Percentiles rank a stretch among this genome's conserved stretches.
phyloP scores from a whole-genome alignment of 2,888 invertebrate species.

The Cremastobaeus sp. region DNA sequence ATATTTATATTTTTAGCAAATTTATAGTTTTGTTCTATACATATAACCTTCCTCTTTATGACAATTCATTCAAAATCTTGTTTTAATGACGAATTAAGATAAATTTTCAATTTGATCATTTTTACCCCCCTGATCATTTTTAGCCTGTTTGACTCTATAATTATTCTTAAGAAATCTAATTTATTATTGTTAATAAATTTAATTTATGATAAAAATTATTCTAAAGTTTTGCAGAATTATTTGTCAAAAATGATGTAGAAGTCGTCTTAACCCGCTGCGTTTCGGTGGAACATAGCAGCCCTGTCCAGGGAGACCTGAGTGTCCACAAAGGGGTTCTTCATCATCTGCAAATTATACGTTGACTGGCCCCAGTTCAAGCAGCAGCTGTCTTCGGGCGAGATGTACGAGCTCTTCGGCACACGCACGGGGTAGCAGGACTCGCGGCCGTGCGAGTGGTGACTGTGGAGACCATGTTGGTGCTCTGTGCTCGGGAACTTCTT shows the following conservation, averaged over 20 bases:
- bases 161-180: conserved; percentile 2
- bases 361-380: conserved; percentile 26
- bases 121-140: too few species aligned
- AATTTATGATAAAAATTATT: background rate
- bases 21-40: too few species aligned
- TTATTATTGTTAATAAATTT: background rate
- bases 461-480: too few species aligned
- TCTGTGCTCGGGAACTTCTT: too few species aligned
- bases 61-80: too few species aligned
- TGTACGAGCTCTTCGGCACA: conserved; percentile 17
- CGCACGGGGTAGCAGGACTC: too few species aligned
- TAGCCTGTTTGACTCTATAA: too few species aligned
- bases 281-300: conserved; percentile 83
- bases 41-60: too few species aligned
- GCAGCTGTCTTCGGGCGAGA: conserved; percentile 10
- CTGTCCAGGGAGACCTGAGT: conserved; percentile 79
- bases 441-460: too few species aligned
- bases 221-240: conserved; percentile 2
- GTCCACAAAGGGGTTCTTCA: conserved; percentile 55
- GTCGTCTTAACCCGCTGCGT: conserved; percentile 81
- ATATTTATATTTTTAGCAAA: too few species aligned
- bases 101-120: too few species aligned
- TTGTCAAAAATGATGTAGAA: conserved; percentile 33
- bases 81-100: too few species aligned
- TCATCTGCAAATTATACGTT: conserved; percentile 6